Evolutionary conservation across 2,888 invertebrate species (phyloP), one percentile per base, ranked within the genome.

Genomic region (Opisthograptis luteolata): DNA sequence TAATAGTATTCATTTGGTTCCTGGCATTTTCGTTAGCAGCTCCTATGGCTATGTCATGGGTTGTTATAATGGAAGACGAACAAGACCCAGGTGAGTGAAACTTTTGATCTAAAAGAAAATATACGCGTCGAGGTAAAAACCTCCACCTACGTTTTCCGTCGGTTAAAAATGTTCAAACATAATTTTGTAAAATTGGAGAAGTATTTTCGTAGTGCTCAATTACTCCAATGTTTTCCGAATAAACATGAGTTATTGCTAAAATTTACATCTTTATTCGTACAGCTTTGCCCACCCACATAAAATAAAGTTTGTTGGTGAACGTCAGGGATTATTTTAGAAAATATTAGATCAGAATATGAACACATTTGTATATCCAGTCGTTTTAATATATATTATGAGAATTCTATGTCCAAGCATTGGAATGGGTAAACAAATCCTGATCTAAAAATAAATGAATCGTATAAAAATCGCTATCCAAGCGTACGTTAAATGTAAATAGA

Each of bases 1-100:
- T 95, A 53, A 94, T 97, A 67, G 92, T 93, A 4, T 84, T 93
- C 27, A 96, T 96, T 74, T 97, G 96, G 97, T 68, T 93, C 4
- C 73, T 95, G 52, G 93, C 95, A 0, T 80, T 94, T 2, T 80
- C 92, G 0, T 90, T 95, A 42, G 95, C 95, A 0, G 88, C 93
- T 0, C 96, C 96, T 0, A 94, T 94, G 89, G 93, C 93, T 0
- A 87, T 92, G 70, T 93, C 93, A 0, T 89, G 92, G 73, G 87
- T 92, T 51, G 93, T 94, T 7, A 82, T 85, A 5, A 83, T 92
- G 77, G 88, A 88, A 2, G 80, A 84, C 15, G 92, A 91, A 64
- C 68, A 71, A 47, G 85, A 88, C 58, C 78, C 79, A 66, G 86
- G 92, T 92, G 48, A 55, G 52, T 42, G 10, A 6, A 5, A 7